These are phyloP conservation scores for Nephrotoma flavescens DNA, from an alignment of 2,888 invertebrate species.

Conservation along the genomic window DNA sequence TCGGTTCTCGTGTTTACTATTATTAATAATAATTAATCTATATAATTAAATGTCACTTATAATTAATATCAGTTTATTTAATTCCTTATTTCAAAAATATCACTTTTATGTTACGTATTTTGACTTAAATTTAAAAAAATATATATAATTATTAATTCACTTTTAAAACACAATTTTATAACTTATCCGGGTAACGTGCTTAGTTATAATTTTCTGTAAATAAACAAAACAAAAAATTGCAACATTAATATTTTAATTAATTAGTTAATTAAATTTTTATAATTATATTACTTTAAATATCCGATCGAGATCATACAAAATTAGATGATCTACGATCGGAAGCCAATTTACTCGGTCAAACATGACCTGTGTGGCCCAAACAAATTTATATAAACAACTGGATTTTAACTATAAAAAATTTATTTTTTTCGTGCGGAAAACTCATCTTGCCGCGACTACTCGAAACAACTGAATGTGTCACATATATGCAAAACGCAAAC, in stretches of 20 bases:
- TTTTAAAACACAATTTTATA: background rate
- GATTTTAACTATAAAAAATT: background rate
- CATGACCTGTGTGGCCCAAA: background rate
- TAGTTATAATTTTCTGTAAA: background rate
- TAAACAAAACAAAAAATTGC: background rate
- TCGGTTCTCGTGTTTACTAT: constrained; percentile 4
- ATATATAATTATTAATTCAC: background rate
- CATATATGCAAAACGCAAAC: background rate
- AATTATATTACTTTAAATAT: background rate
- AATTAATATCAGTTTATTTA: background rate
- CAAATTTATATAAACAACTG: background rate
- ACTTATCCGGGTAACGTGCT: background rate
- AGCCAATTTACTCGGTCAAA: background rate
- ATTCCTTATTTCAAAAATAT: background rate
- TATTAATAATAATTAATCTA: constrained; percentile 2
- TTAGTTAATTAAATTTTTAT: background rate
- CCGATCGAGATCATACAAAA: background rate
- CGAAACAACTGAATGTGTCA: background rate
- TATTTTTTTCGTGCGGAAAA: background rate
- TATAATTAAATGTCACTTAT: background rate
- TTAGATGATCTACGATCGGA: background rate
- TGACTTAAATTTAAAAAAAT: background rate
- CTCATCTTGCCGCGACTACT: background rate
- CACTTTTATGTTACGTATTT: background rate
- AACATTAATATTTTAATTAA: background rate